Percentiles rank a stretch among this genome's conserved stretches.
These are phyloP conservation scores for Lochmaea crataegi DNA, from an alignment of 2,888 invertebrate genomes.

Conservation along the genomic window DNA sequence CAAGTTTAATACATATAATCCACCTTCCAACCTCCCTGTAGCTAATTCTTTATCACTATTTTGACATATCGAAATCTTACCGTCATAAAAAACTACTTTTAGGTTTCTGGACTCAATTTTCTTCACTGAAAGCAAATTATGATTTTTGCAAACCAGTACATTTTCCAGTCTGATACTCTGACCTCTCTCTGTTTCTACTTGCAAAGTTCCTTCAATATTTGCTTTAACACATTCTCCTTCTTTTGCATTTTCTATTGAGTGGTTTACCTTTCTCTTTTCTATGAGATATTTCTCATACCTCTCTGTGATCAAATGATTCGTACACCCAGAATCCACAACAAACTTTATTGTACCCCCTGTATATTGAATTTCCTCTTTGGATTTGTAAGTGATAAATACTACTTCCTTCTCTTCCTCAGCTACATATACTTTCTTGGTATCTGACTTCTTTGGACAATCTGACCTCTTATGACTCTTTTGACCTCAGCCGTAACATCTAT, in stretches of 20 bases:
- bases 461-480: neutral
- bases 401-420: slow-evolving; percentile 8
- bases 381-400: neutral
- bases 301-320: slow-evolving; percentile 46
- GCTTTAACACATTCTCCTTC: slow-evolving; percentile 42
- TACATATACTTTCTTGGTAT: neutral
- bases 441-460: neutral
- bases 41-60: neutral
- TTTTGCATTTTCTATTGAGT: slow-evolving; percentile 48
- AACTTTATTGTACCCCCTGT: slow-evolving; percentile 29
- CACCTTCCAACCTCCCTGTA: too few species aligned
- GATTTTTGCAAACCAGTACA: slow-evolving; percentile 43
- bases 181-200: slow-evolving; percentile 38
- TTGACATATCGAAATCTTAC: neutral
- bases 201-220: slow-evolving; percentile 41
- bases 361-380: neutral
- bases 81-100: neutral
- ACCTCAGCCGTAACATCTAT: neutral
- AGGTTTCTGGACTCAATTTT: slow-evolving; percentile 36
- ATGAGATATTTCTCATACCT: slow-evolving; percentile 34
- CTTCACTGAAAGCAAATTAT: slow-evolving; percentile 47
- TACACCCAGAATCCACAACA: slow-evolving; percentile 47
- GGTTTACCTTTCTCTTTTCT: slow-evolving; percentile 31
- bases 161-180: slow-evolving; percentile 36
- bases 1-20: neutral